phyloP scores from a whole-genome alignment of 2,113 vertebrate species.

The Garra rufa region DNA sequence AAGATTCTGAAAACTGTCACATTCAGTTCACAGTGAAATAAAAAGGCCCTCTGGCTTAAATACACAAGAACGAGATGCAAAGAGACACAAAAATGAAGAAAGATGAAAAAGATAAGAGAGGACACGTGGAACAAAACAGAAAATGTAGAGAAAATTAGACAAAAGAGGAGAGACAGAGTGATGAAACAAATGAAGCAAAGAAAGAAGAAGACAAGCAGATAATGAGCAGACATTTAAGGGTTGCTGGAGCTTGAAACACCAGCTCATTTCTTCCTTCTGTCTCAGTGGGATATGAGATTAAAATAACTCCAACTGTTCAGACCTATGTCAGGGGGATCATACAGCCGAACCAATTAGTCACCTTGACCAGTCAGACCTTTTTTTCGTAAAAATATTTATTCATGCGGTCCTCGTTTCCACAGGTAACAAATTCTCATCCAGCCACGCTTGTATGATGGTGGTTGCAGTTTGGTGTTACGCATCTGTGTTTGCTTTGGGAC shows the following conservation, averaged over 20 bases:
- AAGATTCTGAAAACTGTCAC: slow-evolving; percentile 9
- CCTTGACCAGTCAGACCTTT: not conserved
- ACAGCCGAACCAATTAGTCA: not conserved
- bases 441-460: slow-evolving; percentile 71
- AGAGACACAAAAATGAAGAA: slow-evolving; percentile 4
- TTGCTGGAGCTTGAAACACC: not conserved
- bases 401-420: slow-evolving; percentile 19
- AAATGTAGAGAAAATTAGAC: not conserved
- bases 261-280: not conserved
- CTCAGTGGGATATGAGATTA: not conserved
- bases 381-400: not conserved
- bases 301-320: not conserved
- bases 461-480: slow-evolving; percentile 75
- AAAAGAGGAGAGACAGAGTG: not conserved
- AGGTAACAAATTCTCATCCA: slow-evolving; percentile 77
- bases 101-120: not conserved
- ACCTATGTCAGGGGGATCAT: not conserved
- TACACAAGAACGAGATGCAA: not conserved
- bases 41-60: slow-evolving; percentile 13
- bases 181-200: not conserved
- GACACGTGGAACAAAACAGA: not conserved
- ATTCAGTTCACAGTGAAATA: slow-evolving; percentile 2
- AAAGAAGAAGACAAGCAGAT: not conserved
- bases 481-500: slow-evolving; percentile 77
- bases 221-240: not conserved